Base-by-base conservation (phyloP, 2,797 vertebrate species). In the Clamator glandarius region DNA sequence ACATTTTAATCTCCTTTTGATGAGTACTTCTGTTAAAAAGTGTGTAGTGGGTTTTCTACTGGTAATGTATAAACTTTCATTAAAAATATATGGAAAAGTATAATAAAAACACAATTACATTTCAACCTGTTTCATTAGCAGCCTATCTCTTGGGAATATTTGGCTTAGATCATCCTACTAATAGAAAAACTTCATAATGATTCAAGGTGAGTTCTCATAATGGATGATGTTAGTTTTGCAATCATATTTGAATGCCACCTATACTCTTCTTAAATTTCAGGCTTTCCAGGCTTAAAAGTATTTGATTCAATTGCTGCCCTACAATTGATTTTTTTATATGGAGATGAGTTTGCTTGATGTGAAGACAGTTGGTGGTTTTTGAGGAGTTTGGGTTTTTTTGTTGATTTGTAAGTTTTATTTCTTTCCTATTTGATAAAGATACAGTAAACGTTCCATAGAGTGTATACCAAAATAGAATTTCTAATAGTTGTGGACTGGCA, bases 121-220 rank as follows among this genome's bases (percentile, higher is more conserved):
- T 94, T 89, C 54, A 75, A 93, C 84, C 61, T 89, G 50, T 94
- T 93, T 94, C 67, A 92, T 85, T 93, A 95, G 72, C 72, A 92
- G 29, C 29, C 17, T 31, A 64, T 52, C 84, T 84, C 91, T 64
- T 84, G 86, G 87, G 92, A 96, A 57, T 19, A 61, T 83, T 90
- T 96, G 94, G 96, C 94, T 94, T 89, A 95, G 75, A 89, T 92
- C 57, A 93, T 78, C 80, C 59, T 82, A 17, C 70, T 89, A 85
- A 86, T 67, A 94, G 54, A 80, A 39, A 92, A 87, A 89, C 54
- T 85, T 91, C 46, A 62, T 85, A 72, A 92, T 33, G 63, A 72
- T 68, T 89, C 75, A 68, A 86, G 78, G 85, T 41, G 82, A 88
- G 81, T 90, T 89, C 95, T 92, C 82, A 59, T 91, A 90, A 79